Conservation (phyloP, 2,797 vertebrate genomes). For the Thripadectes ignobilis region DNA sequence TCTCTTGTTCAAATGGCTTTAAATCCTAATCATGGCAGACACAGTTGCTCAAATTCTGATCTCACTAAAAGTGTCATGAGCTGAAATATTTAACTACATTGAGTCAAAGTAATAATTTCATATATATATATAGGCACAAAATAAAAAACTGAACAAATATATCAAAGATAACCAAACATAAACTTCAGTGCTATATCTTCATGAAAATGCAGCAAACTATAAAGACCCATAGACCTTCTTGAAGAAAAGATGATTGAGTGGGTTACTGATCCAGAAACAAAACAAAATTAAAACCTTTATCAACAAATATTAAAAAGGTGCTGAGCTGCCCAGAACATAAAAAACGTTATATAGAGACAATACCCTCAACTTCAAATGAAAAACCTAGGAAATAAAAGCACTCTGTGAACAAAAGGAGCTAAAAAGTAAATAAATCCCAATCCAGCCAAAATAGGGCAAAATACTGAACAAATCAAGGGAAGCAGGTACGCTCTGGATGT, state of each 20-base stretch:
- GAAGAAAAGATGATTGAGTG: background rate
- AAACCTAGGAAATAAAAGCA: background rate
- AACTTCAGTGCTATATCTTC: background rate
- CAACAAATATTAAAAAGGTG: background rate
- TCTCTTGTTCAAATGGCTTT: background rate
- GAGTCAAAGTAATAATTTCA: background rate
- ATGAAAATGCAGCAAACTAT: background rate
- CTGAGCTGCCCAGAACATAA: background rate
- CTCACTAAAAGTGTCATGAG: background rate
- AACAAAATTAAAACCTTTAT: background rate
- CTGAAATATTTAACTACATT: background rate
- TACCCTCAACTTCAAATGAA: background rate
- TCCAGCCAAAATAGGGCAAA: background rate
- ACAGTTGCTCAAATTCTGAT: background rate
- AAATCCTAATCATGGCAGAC: background rate
- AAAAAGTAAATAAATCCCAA: background rate
- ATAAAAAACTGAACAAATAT: background rate
- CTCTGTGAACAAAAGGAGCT: background rate
- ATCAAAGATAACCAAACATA: background rate
- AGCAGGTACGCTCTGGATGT: background rate
- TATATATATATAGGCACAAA: background rate
- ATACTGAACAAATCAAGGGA: background rate
- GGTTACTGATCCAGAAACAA: background rate
- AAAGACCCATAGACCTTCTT: background rate
- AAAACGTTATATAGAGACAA: background rate